Base-by-base conservation (phyloP, 1,140 invertebrate genomes). In the Paracyclopina nana region DNA sequence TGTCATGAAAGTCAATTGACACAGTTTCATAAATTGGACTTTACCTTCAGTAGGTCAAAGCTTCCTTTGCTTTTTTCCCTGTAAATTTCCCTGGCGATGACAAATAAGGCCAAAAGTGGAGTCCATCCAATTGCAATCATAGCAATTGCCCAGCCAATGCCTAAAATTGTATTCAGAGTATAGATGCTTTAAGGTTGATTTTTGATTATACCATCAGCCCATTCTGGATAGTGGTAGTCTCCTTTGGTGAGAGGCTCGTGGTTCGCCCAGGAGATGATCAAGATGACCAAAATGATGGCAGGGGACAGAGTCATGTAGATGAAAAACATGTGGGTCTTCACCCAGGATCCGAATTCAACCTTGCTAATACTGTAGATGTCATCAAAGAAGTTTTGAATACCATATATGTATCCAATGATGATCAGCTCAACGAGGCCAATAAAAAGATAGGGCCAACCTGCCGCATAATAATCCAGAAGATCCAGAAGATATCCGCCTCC, bases 381-480 rank as follows among this genome's bases (percentile, higher is more conserved):
- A 30, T 77, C 70, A 20, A 80, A 68, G 59, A 84, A 85, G 31
- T 79, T 71, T 59, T 81, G 74, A 1, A 79, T 75, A 0, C 81
- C 81, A 60, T 84, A 85, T 3, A 84, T 71, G 79, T 80, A 84
- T 9, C 76, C 76, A 30, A 86, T 76, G 0, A 81, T 67, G 41
- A 82, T 72, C 46, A 79, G 76, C 61, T 85, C 82, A 24, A 72
- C 68, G 38, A 84, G 78, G 6, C 79, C 80, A 55, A 84, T 82
- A 5, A 83, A 64, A 34, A 84, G 63, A 1, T 82, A 80, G n/a
- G 79, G 81, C 76, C 79, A 84, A 60, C 80, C 82, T 12, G 81
- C 81, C 1, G 80, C 79, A 58, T 85, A 83, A 55, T 79, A 80
- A 57, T 84, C 81, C 76, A 84, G 80, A 51, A 85, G 57, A 58